Conservation (phyloP, 2,797 vertebrate genomes). For the Periparus ater region DNA sequence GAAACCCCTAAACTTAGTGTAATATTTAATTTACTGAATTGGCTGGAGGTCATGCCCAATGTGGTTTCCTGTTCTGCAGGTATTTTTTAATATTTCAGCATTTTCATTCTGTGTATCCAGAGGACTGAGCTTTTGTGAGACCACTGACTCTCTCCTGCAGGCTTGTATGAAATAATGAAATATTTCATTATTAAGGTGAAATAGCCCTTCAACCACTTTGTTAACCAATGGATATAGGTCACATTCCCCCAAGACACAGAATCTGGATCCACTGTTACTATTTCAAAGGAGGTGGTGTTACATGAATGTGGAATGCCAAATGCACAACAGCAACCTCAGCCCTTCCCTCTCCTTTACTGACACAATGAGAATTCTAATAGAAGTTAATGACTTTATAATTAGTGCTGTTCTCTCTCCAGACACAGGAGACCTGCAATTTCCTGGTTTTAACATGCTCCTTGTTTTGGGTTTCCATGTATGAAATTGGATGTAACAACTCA, state of each 20-base stretch:
- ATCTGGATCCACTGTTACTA: background rate
- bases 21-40: background rate
- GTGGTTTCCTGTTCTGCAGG: background rate
- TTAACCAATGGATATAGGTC: constrained; percentile 66
- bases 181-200: background rate
- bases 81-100: constrained; percentile 3
- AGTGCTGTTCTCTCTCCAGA: background rate
- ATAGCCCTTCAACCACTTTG: constrained; percentile 76
- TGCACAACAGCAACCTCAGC: background rate
- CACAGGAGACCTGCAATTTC: background rate
- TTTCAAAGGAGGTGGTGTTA: background rate
- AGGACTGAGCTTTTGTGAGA: background rate
- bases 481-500: rapidly evolving
- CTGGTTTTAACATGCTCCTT: background rate
- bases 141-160: background rate
- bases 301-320: background rate
- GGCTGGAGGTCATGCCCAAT: background rate
- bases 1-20: background rate
- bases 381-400: background rate
- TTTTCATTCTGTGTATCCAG: constrained; percentile 27
- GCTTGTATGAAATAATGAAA: background rate
- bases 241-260: constrained; percentile 57
- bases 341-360: background rate
- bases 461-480: background rate
- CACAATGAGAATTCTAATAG: background rate